Base-by-base conservation (phyloP, 1,140 invertebrate species). In the Pentalonia nigronervosa region DNA sequence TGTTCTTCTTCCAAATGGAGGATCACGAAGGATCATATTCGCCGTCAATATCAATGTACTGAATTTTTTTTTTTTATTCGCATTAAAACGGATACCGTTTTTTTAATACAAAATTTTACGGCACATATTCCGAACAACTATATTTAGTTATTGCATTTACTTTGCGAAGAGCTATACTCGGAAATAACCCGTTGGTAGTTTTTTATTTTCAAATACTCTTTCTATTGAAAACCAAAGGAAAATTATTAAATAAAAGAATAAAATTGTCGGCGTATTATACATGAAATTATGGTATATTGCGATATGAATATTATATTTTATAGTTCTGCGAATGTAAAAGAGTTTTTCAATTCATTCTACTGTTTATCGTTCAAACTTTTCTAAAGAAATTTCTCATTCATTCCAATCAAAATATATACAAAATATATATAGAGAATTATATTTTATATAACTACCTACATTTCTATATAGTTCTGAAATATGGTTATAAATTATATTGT, bases 241-340 rank as follows among this genome's bases (percentile, higher is more conserved):
- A 89, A 89, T 87, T 36, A 89, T 36, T 89, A 36, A 53, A 89
- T 89, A 50, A 87, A 87, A 50, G 45, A n/a, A 48, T 87, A 48
- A 48, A 48, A 87, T 48, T 11, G 36, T 76, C 60, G 14, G n/a
- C 17, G 14, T 76, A 34, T 76, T 76, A 76, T 76, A 14, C 17
- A n/a, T 76, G 30, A 41, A 41, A 83, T 83, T 36, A 81, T 81
- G 34, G 36, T 41, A 41, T 41, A 84, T 84, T 41, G 36, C 8
- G 21, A 41, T 84, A 84, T 21, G 36, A 87, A 30, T 87, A 87
- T 17, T 34, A n/a, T 48, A 48, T 48, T 87, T 87, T 48, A 48
- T 34, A 50, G 30, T 87, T n/a, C 17, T 14, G n/a, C 7, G 86
- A 48, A 48, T 48, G 86, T 7, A 83, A 83, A 36, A 23, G 34